A percentile compares a stretch with the other conserved stretches of the same genome.
phyloP scores from a whole-genome alignment of 1,140 invertebrate species.

The Meloidogyne chitwoodi region DNA sequence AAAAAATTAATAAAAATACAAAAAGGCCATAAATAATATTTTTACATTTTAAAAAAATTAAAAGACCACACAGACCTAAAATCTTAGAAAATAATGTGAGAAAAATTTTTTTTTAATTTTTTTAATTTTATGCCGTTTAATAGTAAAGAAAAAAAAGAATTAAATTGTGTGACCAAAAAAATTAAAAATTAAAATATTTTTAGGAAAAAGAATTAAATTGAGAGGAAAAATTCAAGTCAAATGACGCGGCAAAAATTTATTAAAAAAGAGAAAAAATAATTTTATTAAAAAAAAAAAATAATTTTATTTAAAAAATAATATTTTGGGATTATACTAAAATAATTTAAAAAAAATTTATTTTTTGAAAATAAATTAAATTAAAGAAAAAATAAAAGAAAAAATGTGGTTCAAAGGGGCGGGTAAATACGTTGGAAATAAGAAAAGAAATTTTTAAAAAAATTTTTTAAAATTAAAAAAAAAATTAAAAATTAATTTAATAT shows the following conservation, averaged over 20 bases:
- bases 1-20: neutral
- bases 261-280: neutral
- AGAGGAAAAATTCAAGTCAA: neutral
- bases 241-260: neutral
- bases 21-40: neutral
- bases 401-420: too few relatives aligned
- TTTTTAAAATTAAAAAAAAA: too few relatives aligned
- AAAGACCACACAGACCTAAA: neutral
- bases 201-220: neutral
- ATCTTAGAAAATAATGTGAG: neutral
- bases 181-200: neutral
- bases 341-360: too few relatives aligned
- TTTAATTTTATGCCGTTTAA: neutral
- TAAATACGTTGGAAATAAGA: too few relatives aligned
- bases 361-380: too few relatives aligned
- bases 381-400: too few relatives aligned
- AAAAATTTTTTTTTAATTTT: neutral
- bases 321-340: too few relatives aligned
- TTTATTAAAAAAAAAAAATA: too few relatives aligned
- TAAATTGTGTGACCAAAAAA: neutral
- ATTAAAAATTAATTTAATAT: too few relatives aligned
- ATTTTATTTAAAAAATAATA: too few relatives aligned
- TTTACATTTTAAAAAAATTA: neutral
- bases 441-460: too few relatives aligned
- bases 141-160: neutral